Conservation (phyloP, 2,113 vertebrate genomes). For the Phrynosoma blainvillii region DNA sequence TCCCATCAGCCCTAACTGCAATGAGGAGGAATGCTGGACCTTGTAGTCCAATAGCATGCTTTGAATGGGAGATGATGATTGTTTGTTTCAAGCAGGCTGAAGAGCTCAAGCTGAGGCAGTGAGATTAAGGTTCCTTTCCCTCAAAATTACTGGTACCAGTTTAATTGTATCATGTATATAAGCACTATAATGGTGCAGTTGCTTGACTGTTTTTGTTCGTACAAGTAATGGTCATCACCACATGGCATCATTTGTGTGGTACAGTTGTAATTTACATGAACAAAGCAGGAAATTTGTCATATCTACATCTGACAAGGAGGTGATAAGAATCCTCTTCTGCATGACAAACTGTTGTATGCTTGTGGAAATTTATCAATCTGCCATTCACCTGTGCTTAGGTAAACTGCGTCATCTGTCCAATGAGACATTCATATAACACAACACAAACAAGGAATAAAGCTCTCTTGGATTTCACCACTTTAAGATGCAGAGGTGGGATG, state of each 20-base stretch:
- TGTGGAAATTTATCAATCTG: background rate
- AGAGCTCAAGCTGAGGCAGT: background rate
- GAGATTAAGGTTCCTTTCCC: accelerated
- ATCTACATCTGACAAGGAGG: background rate
- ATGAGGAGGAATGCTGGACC: background rate
- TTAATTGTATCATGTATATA: background rate
- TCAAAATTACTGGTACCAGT: background rate
- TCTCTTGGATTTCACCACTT: background rate
- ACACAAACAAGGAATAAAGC: background rate
- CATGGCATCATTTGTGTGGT: background rate
- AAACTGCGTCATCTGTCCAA: background rate
- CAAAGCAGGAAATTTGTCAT: background rate
- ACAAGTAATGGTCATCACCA: background rate
- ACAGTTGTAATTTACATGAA: background rate
- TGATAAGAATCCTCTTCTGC: background rate
- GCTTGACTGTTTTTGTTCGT: background rate
- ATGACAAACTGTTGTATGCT: background rate
- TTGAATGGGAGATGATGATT: background rate
- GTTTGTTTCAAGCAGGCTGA: background rate
- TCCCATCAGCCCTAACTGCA: background rate
- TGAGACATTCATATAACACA: background rate
- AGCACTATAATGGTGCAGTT: background rate
- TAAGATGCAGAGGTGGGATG: background rate
- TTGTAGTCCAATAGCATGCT: background rate
- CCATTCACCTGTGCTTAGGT: background rate